Evolutionary conservation across 2,797 vertebrate species (phyloP).

Genomic region (Sebastes paucispinis): DNA sequence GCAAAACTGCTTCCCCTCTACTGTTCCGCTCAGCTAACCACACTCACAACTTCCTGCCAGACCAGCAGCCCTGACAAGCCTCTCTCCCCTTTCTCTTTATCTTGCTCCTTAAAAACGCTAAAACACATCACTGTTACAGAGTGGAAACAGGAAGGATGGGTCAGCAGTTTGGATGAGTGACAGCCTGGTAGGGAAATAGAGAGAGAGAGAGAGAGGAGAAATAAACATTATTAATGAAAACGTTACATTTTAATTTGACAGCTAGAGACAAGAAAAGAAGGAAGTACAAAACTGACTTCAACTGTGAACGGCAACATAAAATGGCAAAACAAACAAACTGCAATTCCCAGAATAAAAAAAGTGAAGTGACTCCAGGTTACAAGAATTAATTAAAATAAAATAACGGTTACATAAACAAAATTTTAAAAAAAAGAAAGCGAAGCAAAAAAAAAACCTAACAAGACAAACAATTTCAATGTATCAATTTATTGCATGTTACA

Average conservation of each 20-base stretch:
- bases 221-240: not conserved
- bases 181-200: not conserved
- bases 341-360: conserved; percentile 47
- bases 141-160: not conserved
- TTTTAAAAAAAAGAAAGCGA: no score
- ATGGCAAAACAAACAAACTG: conserved; percentile 6
- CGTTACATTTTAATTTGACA: not conserved
- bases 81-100: not conserved
- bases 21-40: conserved; percentile 71
- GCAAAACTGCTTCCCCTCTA: conserved; percentile 66
- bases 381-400: not conserved
- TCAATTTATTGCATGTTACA: conserved; percentile 95
- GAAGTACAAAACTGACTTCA: conserved; percentile 51
- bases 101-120: not conserved
- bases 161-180: not conserved
- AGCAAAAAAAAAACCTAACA: not conserved
- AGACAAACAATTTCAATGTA: conserved; percentile 76
- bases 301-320: conserved; percentile 5
- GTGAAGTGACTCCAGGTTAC: conserved; percentile 25
- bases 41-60: conserved; percentile 70
- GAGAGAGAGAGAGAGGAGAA: not conserved
- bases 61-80: conserved; percentile 8
- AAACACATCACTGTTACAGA: not conserved
- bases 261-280: conserved; percentile 29
- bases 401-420: not conserved